Conservation (phyloP, 2,113 vertebrate species). For the Brachirus orientalis region DNA sequence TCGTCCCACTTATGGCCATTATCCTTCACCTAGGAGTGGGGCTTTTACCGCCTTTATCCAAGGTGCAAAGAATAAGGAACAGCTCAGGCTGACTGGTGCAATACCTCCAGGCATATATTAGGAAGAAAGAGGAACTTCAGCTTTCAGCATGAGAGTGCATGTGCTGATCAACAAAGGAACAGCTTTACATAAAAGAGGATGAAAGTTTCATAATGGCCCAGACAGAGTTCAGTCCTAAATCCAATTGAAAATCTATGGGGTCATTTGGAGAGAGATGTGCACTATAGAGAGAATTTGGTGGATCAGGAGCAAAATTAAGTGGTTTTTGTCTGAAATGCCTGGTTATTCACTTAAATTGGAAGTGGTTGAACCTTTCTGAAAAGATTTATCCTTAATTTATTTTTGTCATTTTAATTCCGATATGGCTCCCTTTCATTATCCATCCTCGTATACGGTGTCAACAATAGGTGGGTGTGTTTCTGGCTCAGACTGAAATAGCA, state of each 20-base stretch:
- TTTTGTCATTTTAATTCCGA: neutral
- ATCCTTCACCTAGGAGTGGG: neutral
- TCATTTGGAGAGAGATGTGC: neutral
- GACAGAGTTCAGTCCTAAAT: neutral
- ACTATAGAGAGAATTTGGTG: too few species aligned
- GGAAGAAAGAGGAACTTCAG: neutral
- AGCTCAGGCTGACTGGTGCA: neutral
- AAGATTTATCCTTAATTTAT: too few species aligned
- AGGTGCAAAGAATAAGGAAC: neutral
- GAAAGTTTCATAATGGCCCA: neutral
- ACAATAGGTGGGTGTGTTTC: conserved; percentile 32
- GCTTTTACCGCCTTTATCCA: neutral
- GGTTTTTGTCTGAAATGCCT: too few species aligned
- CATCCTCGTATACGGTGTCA: neutral
- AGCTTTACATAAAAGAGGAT: neutral
- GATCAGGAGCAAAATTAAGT: too few species aligned
- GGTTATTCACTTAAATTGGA: neutral
- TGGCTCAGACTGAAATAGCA: conserved; percentile 63
- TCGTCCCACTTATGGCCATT: neutral
- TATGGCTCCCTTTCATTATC: too few species aligned
- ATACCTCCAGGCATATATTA: neutral
- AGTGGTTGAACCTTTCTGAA: neutral
- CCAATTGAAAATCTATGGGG: neutral
- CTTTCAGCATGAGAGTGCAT: neutral
- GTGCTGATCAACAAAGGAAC: neutral